These are phyloP conservation scores for Aethina tumida DNA, from an alignment of 1,140 invertebrate genomes.

Conservation along the genomic window DNA sequence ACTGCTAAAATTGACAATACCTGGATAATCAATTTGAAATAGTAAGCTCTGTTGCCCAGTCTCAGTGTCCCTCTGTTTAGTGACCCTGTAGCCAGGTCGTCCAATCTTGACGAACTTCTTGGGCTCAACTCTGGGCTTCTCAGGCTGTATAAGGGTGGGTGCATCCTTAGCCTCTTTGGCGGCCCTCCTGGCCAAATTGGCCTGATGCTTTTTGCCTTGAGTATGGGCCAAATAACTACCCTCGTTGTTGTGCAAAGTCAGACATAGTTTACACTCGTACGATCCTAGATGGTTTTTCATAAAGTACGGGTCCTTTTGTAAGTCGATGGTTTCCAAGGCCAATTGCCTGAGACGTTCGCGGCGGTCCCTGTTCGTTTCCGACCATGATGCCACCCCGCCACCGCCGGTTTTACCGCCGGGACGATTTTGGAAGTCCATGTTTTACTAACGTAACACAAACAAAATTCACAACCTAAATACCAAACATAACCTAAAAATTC, in stretches of 20 bases:
- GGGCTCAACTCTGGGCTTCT: conserved; percentile 91
- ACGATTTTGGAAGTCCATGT: conserved; percentile 95
- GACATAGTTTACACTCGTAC: conserved; percentile 98
- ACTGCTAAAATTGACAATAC: conserved; percentile 30
- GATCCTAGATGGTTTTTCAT: conserved; percentile 98
- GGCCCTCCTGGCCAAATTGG: conserved; percentile 92
- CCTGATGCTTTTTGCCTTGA: conserved; percentile 99
- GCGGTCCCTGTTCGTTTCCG: conserved; percentile 93
- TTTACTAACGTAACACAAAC: no score
- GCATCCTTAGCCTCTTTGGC: conserved; percentile 98
- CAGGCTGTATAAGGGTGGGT: conserved; percentile 79
- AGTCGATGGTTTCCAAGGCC: conserved; percentile 96
- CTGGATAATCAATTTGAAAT: conserved; percentile 95
- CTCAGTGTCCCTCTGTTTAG: conserved; percentile 94
- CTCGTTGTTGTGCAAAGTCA: conserved; percentile 99
- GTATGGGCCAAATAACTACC: conserved; percentile 99
- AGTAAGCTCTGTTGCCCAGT: conserved; percentile 92
- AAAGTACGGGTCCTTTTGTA: conserved; percentile 99
- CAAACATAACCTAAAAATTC: no score
- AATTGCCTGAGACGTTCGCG: conserved; percentile 91
- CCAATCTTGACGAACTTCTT: conserved; percentile 99
- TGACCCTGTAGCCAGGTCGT: conserved; percentile 96
- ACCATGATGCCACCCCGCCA: conserved; percentile 97
- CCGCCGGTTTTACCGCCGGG: conserved; percentile 97
- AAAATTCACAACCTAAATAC: no score